Evolutionary conservation across 1,140 invertebrate genomes (phyloP).

Genomic region (Conus betulinus): DNA sequence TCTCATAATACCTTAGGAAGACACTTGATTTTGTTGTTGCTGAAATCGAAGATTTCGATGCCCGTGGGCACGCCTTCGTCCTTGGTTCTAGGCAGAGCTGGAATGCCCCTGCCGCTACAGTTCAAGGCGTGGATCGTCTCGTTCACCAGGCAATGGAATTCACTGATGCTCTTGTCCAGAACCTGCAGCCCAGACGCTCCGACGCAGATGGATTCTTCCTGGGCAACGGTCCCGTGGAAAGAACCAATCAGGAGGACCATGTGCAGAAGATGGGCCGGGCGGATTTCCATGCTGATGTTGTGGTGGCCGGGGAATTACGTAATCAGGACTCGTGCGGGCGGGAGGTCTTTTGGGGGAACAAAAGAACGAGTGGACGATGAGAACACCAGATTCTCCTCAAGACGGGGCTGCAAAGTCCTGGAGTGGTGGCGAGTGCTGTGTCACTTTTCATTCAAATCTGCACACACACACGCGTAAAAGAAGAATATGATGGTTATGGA

Average conservation of each 20-base stretch:
- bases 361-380: no score
- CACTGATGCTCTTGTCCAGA: neutral
- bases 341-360: no score
- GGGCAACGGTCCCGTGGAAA: neutral
- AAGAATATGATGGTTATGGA: no score
- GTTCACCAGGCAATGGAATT: neutral
- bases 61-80: neutral
- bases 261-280: neutral
- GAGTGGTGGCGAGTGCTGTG: no score
- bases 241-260: neutral
- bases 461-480: no score
- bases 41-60: slow-evolving; percentile 29
- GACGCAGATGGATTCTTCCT: neutral
- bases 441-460: no score
- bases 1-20: slow-evolving; percentile 8
- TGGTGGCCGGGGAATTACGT: neutral
- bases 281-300: neutral
- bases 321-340: no score
- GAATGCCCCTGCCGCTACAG: slow-evolving; percentile 1
- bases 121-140: slow-evolving; percentile 12
- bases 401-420: no score
- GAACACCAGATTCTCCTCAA: no score
- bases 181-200: neutral
- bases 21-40: slow-evolving; percentile 26
- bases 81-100: neutral